Evolutionary conservation across 2,888 invertebrate genomes (phyloP), one percentile per base, ranked within the genome.

Genomic region (Drosophila kuntzei): DNA sequence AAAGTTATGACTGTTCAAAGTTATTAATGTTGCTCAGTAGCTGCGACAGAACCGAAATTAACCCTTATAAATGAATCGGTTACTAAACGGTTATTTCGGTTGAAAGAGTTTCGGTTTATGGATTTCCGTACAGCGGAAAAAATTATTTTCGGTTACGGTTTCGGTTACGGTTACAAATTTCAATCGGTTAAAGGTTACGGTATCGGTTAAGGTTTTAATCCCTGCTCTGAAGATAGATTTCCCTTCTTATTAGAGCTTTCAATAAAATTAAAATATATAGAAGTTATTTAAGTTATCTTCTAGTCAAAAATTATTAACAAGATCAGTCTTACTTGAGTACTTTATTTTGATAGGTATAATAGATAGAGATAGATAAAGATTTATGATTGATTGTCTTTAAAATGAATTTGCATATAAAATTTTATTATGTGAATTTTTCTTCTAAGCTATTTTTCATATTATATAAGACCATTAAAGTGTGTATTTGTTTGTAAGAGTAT

Each of bases 341-440:
- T 43, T 25, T 16, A 46, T 22, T 46, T 34, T 46, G 6, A 14
- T 14, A 18, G 9, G 34, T 12, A 22, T n/a, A 12, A n/a, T 32
- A 6, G 11, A 32, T 12, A 34, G n/a, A 43, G 16, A 12, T 8
- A 29, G 8, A 1, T 7, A 12, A 20, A 12, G 16, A 6, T 25
- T 16, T 2, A 16, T 18, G 36, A 32, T 20, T 47, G 12, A 7
- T 18, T 20, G 9, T 14, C 53, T 11, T 20, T 32, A 3, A 32
- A 53, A 39, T 39, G 29, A 55, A 25, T 9, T 12, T 22, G 44
- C 32, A 18, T 11, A 39, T 16, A 25, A 36, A 18, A 14, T 11
- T 0, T 47, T 61, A 14, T 18, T 34, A 53, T 29, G 37, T 29
- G 53, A 51, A 51, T 32, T 65, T 34, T 22, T 25, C 8, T 9